A percentile compares a stretch with the other conserved stretches of the same genome.
Evolutionary conservation across 2,113 vertebrate genomes (phyloP).

Genomic region (Solenodon paradoxus): DNA sequence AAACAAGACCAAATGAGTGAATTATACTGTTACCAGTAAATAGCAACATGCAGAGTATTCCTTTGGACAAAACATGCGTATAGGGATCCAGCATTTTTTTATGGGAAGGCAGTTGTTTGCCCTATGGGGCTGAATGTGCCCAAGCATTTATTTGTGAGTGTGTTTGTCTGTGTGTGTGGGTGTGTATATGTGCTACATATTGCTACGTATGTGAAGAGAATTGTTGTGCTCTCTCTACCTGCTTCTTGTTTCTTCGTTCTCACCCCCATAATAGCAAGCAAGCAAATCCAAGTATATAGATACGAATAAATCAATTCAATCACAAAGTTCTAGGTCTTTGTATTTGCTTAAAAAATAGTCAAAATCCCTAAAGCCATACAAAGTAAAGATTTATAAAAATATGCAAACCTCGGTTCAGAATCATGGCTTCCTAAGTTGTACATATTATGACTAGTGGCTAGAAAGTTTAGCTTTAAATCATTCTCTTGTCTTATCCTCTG

Average conservation of each 20-base stretch:
- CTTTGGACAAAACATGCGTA: conserved; percentile 75
- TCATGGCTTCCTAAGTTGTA: conserved; percentile 34
- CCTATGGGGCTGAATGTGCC: not conserved
- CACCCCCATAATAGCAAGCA: not conserved
- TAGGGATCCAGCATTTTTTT: conserved; percentile 61
- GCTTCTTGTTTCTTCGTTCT: not conserved
- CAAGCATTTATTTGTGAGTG: not conserved
- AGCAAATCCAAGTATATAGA: conserved; percentile 33
- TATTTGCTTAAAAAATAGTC: conserved; percentile 54
- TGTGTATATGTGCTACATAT: too few relatives aligned
- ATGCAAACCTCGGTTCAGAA: not conserved
- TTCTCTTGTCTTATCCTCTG: conserved; percentile 30
- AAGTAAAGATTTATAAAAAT: not conserved
- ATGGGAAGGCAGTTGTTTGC: conserved; percentile 57
- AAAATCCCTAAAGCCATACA: not conserved
- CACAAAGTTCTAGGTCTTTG: conserved; percentile 49
- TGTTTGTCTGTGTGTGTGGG: not conserved
- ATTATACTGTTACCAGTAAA: conserved; percentile 81
- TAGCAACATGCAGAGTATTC: conserved; percentile 80
- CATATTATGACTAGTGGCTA: not conserved
- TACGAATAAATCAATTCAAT: conserved; percentile 41
- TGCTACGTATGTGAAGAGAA: not conserved
- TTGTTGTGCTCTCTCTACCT: not conserved
- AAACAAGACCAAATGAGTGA: conserved; percentile 85
- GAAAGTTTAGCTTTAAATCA: not conserved